Base-by-base conservation (phyloP, 2,113 vertebrate genomes). In the Saguinus imperator region DNA sequence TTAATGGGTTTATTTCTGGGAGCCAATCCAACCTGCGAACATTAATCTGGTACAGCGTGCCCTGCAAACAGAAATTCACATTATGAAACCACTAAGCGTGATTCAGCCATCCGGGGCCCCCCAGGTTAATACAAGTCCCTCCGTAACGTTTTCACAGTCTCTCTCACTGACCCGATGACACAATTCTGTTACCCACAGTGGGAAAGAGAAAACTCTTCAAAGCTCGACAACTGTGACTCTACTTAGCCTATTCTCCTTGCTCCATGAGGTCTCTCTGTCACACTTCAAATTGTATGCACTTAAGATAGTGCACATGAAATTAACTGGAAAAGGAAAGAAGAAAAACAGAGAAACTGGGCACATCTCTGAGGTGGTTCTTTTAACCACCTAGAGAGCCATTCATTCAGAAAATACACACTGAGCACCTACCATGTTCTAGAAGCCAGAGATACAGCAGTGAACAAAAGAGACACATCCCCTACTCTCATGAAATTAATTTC, bases 1-100 rank as follows among this genome's bases (percentile, higher is more conserved):
- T 88, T 97, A 97, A 98, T 87, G 97, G 95, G 96, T 98, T 97
- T 96, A 97, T 95, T 98, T 98, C 98, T 98, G 98, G 97, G 98
- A 98, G 95, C 96, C 96, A 96, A 96, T 95, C 8, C 97, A 97
- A 95, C 77, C 89, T 58, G 27, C 32, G 72, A 98, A 97, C 97
- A 86, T 97, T 91, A 95, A 85, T 97, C 98, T 98, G 97, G 97
- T 98, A 98, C 97, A 97, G 85, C 95, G 73, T 92, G 94, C 96
- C 97, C 96, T 57, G 79, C 95, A 96, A 72, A 97, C 61, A 98
- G 97, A 98, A 97, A 98, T 82, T 68, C 94, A 21, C 83, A 95
- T 94, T 97, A 98, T 94, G 94, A 98, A 98, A 97, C 96, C 97
- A 96, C 92, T 95, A 93, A 87, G 64, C 86, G 70, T 95, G 92